These are phyloP conservation scores for Drepanosiphum platanoidis DNA, from an alignment of 2,888 invertebrate species.

Conservation along the genomic window DNA sequence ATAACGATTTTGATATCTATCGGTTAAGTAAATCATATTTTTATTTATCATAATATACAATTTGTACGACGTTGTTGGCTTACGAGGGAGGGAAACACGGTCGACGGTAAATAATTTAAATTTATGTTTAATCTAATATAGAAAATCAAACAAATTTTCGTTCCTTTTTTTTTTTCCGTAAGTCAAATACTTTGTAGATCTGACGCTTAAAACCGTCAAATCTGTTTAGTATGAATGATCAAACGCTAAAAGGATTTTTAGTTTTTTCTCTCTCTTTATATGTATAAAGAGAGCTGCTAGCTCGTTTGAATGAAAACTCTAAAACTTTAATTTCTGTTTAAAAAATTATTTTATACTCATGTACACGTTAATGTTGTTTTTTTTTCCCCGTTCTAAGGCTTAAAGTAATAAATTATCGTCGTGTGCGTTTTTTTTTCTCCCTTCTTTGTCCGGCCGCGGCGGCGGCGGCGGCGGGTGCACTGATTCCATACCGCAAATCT, in stretches of 20 bases:
- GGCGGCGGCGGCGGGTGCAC: too few species aligned
- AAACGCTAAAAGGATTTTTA: neutral
- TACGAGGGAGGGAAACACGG: too few species aligned
- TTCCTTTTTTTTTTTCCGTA: too few species aligned
- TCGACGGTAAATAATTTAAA: too few species aligned
- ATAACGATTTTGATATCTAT: too few species aligned
- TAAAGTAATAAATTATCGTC: constrained; percentile 48
- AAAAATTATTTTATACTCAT: neutral
- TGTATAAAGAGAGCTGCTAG: too few species aligned
- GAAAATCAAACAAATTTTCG: too few species aligned
- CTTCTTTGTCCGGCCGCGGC: neutral
- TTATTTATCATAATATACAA: too few species aligned
- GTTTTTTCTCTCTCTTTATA: neutral
- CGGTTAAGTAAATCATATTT: too few species aligned
- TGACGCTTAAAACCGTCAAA: neutral
- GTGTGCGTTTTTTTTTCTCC: constrained; percentile 16
- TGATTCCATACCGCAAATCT: neutral
- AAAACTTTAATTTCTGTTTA: constrained; percentile 20
- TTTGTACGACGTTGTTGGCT: too few species aligned
- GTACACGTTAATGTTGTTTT: constrained; percentile 10
- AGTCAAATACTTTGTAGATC: neutral
- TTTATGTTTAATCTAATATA: too few species aligned
- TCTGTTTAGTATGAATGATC: neutral
- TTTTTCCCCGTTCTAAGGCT: constrained; percentile 5
- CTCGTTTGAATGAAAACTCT: neutral